Evolutionary conservation across 2,888 invertebrate genomes (phyloP), one percentile per base, ranked within the genome.

Genomic region (Drosophila quinaria): DNA sequence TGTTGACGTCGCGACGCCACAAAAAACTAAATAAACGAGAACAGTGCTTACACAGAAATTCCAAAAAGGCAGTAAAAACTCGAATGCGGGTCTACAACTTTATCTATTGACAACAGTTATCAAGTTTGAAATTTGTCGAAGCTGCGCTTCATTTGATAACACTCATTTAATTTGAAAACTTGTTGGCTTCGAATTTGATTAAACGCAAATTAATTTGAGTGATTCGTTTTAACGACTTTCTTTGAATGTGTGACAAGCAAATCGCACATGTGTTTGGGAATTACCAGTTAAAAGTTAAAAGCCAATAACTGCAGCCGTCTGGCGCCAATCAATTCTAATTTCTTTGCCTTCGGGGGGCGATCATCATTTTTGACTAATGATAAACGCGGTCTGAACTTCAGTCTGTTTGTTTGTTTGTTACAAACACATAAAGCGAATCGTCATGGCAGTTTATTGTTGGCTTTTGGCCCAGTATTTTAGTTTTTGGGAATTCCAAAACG

Each of bases 401-500:
- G 47, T 22, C 39, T 51, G 46, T 56, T 61, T 22, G 22, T 22
- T 71, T 82, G 78, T 72, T 82, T 83, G 83, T 69, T 72, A 80
- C 78, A 69, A 67, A 65, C 70, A 62, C 15, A 72, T 55, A 61
- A 78, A 67, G 49, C 55, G 49, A n/a, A 49, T 79, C 62, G 79
- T 83, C 89, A 87, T 74, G 89, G 83, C 67, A 87, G 79, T 79
- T 75, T 80, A 70, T 78, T 89, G 60, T 80, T 82, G 70, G 51
- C 55, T 61, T 55, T 67, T 74, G 84, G 78, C 79, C 84, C 86
- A 79, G 81, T 84, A 77, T 89, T 65, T 73, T 65, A 67, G 54
- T 74, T 74, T 72, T 58, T 77, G 86, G 86, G 80, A 86, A 82
- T 89, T 78, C 82, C 86, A 72, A 74, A 73, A 46, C 42, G 58